Base-by-base conservation (phyloP, 2,113 vertebrate species). In the Phainopepla nitens region DNA sequence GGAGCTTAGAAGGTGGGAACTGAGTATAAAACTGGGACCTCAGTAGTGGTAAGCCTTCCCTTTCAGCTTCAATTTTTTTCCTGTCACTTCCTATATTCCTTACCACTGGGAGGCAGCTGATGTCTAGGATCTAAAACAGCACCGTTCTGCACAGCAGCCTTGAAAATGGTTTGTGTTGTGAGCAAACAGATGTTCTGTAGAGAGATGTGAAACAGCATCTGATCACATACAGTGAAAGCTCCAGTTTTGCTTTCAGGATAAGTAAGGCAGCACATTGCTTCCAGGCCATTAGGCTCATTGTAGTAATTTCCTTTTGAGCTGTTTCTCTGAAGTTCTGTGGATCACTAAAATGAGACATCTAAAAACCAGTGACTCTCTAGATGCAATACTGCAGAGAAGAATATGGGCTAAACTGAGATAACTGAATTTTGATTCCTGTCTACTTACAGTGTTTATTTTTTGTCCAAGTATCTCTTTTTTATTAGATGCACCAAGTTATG, bases 81-180 rank as follows among this genome's bases (percentile, higher is more conserved):
- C 11, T 23, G 19, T 78, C 28, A 18, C 21, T 91, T 85, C 62
- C 62, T 61, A 4, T 79, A 36, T 73, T 79, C 42, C 29, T 94
- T 45, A 72, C 89, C 82, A 53, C 87, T 84, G 80, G 91, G 95
- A 90, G 84, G 89, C 85, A 96, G 65, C 23, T 92, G 66, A 49
- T 71, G 82, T 69, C 65, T n/a, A 80, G 66, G 42, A 90, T 87
- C 73, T 66, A 64, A 76, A 76, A 17, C 19, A 86, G 21, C 21
- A 27, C 29, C 54, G 6, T 56, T 70, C 60, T 83, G 23, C 29
- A 66, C 36, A 58, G 70, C 49, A 57, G 18, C 45, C 60, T 50
- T 64, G 69, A 69, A 90, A 90, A 54, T 76, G 23, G 7, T 69
- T 66, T 82, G 56, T 66, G 21, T 61, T 81, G 49, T 47, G 62